Evolutionary conservation across 2,797 vertebrate genomes (phyloP).

Genomic region (Ptychobarbus kaznakovi): DNA sequence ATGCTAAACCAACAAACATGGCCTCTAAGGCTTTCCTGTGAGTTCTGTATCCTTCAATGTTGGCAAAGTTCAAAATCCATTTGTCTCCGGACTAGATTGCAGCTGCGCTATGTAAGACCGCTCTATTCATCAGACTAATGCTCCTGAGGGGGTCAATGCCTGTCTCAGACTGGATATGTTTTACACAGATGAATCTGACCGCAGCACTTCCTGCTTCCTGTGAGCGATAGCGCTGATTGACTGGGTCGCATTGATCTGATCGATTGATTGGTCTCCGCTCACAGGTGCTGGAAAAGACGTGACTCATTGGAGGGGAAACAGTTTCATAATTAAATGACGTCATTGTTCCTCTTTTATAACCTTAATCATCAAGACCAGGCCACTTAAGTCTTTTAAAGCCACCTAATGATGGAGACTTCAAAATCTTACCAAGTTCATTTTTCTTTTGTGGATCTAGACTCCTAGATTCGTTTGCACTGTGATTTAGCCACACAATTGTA

Average conservation of each 20-base stretch:
- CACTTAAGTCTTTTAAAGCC: background rate
- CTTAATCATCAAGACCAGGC: background rate
- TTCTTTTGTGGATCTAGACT: background rate
- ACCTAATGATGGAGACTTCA: background rate
- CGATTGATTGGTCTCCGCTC: conserved; percentile 4
- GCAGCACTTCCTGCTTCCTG: conserved; percentile 40
- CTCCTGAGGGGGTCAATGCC: conserved; percentile 25
- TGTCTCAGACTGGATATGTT: conserved; percentile 35
- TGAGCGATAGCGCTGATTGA: conserved; percentile 30
- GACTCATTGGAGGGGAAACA: conserved; percentile 33
- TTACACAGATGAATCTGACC: conserved; percentile 44
- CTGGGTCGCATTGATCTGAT: conserved; percentile 25
- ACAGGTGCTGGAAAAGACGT: conserved; percentile 25
- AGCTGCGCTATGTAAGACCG: conserved; percentile 33
- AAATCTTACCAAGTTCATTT: background rate
- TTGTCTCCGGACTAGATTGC: conserved; percentile 9
- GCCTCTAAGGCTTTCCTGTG: background rate
- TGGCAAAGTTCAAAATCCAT: conserved; percentile 6
- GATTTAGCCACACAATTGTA: background rate
- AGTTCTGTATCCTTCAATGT: background rate
- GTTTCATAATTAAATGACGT: conserved; percentile 29
- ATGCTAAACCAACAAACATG: background rate
- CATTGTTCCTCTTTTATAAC: conserved; percentile 23
- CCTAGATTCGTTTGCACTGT: background rate
- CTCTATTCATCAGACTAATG: conserved; percentile 53